Evolutionary conservation across 2,888 invertebrate genomes (phyloP).

Genomic region (Elmis aenea): DNA sequence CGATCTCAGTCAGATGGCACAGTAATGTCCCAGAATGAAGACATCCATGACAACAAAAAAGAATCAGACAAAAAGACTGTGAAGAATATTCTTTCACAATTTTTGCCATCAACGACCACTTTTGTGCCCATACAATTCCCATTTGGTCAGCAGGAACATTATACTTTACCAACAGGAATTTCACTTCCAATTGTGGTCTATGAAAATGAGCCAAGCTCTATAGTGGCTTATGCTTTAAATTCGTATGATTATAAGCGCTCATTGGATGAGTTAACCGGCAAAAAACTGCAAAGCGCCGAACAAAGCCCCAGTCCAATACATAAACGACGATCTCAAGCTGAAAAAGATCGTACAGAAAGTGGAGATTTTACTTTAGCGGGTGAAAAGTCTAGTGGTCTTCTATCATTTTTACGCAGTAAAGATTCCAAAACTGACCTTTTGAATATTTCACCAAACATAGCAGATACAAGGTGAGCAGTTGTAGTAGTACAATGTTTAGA

Average conservation of each 20-base stretch:
- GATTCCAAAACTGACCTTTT: conserved; percentile 31
- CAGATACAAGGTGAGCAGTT: conserved; percentile 16
- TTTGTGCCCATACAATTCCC: conserved; percentile 53
- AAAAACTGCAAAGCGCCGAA: conserved; percentile 35
- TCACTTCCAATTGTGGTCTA: conserved; percentile 66
- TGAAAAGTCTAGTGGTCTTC: conserved; percentile 38
- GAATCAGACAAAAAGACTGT: conserved; percentile 57
- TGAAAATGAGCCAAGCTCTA: conserved; percentile 77
- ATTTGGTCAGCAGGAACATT: conserved; percentile 64
- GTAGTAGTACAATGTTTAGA: too few relatives aligned
- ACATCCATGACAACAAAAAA: conserved; percentile 41
- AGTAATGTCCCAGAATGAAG: conserved; percentile 33
- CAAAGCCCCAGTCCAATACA: conserved; percentile 48
- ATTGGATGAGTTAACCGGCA: conserved; percentile 48
- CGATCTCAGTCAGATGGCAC: conserved; percentile 47
- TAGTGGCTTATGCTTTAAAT: conserved; percentile 77
- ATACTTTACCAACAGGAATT: conserved; percentile 57
- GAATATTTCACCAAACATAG: conserved; percentile 4
- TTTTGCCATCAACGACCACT: conserved; percentile 55
- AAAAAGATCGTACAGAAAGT: conserved; percentile 41
- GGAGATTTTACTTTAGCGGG: conserved; percentile 21
- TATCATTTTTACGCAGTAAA: conserved; percentile 43
- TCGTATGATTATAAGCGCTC: conserved; percentile 65
- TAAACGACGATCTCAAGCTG: conserved; percentile 46
- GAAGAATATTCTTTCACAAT: conserved; percentile 63